Base-by-base conservation (phyloP, 2,113 vertebrate genomes). In the Centropristis striata region DNA sequence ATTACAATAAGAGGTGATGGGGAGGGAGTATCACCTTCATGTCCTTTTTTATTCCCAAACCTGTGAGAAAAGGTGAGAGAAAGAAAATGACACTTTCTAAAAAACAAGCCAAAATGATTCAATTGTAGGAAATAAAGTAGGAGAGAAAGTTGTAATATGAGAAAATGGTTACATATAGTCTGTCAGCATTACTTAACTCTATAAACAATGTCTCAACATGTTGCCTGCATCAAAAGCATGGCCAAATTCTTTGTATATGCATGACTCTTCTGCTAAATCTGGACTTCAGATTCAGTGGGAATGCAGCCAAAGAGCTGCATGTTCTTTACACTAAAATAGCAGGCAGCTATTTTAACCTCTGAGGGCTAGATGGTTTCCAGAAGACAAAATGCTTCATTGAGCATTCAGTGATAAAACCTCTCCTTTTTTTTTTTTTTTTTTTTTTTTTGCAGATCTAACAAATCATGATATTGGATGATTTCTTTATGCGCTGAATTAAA, bases 181-280 rank as follows among this genome's bases (percentile, higher is more conserved):
- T 72, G 77, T 80, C 81, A 75, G 76, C 88, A 78, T 90, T 89
- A 77, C 80, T 87, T 66, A 81, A 71, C 55, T 53, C 44, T 50
- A 37, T 78, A 90, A 89, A 85, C 73, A 89, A 78, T 71, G 84
- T 91, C 90, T 89, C 88, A 86, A 89, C 86, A 86, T 88, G 87
- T 68, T 78, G 81, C 82, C 84, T 15, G 8, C 58, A 65, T 90
- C 75, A 63, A 79, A 81, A 73, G 58, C 75, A 2, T n/a, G 21
- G 84, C 73, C 85, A 85, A 66, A 75, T 78, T 74, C 73, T 86
- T 89, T 87, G 80, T 90, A 80, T 80, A 71, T 73, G 66, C 49
- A 50, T 60, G 74, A 77, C 68, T 84, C 80, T 71, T 67, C 51
- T 49, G 37, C 77, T 80, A 66, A 84, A 84, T 85, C 72, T 87